Conservation (phyloP, 1,140 invertebrate genomes). For the Drosophila mauritiana region DNA sequence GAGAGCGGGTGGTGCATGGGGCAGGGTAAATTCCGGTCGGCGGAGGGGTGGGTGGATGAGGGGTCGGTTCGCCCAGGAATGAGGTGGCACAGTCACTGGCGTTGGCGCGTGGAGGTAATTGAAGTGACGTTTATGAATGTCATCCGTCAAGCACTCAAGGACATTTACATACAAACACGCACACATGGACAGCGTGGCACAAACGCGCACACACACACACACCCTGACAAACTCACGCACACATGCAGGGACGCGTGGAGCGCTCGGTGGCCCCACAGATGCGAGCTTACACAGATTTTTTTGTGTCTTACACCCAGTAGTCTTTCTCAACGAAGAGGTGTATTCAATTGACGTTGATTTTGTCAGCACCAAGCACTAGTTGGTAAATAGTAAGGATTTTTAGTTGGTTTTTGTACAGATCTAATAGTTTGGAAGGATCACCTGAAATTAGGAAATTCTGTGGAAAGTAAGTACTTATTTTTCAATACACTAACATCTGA, state of each 20-base stretch:
- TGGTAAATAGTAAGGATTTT: too few species aligned
- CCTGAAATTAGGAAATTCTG: too few species aligned
- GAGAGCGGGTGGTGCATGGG: background rate
- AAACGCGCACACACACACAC: constrained; percentile 12
- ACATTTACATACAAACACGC: constrained; percentile 85
- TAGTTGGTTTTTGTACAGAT: too few species aligned
- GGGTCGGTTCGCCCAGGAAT: constrained; percentile 7
- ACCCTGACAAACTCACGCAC: background rate
- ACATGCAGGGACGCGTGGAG: constrained; percentile 47
- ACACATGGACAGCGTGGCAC: constrained; percentile 28
- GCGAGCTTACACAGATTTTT: constrained; percentile 76
- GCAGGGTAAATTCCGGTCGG: constrained; percentile 8
- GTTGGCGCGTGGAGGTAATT: constrained; percentile 81
- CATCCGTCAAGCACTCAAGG: constrained; percentile 81
- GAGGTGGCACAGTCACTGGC: constrained; percentile 47
- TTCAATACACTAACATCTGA: too few species aligned
- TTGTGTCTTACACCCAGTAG: constrained; percentile 46
- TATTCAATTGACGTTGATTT: background rate
- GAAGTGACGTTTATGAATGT: constrained; percentile 83
- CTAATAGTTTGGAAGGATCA: too few species aligned
- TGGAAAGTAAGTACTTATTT: too few species aligned
- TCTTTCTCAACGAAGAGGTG: background rate
- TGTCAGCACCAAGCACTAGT: too few species aligned
- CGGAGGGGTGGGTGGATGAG: background rate
- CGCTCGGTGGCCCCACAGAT: constrained; percentile 74